Percentiles rank a stretch among this genome's conserved stretches.
Conservation (phyloP, 1,140 invertebrate genomes). For the Ceratosolen solmsi region DNA sequence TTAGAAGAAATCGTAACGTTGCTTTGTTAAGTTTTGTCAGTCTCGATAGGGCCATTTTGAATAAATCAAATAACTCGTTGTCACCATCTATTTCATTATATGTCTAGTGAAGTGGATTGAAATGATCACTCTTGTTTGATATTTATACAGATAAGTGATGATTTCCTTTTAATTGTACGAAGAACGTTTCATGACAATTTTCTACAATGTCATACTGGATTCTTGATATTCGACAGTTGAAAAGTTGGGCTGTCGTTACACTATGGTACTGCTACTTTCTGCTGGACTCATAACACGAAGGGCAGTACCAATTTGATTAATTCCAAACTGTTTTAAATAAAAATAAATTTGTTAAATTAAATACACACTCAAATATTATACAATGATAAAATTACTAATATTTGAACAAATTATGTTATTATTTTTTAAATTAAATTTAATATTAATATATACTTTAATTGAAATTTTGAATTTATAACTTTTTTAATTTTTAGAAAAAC, state of each 20-base stretch:
- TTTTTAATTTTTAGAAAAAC: no score
- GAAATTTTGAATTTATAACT: no score
- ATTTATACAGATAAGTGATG: slow-evolving; percentile 47
- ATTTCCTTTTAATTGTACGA: slow-evolving; percentile 48
- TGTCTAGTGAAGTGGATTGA: slow-evolving; percentile 42
- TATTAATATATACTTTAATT: neutral
- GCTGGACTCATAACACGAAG: slow-evolving; percentile 65
- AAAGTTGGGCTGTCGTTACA: slow-evolving; percentile 58
- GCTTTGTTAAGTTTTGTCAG: slow-evolving; percentile 43
- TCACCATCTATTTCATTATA: slow-evolving; percentile 38
- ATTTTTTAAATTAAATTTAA: neutral
- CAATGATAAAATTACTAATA: no score
- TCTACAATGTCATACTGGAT: slow-evolving; percentile 45
- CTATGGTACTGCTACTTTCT: slow-evolving; percentile 66
- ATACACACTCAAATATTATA: slow-evolving; percentile 23
- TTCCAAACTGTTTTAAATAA: slow-evolving; percentile 61
- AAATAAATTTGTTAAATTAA: slow-evolving; percentile 45
- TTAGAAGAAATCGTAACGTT: slow-evolving; percentile 48
- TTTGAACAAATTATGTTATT: no score
- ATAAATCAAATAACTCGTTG: slow-evolving; percentile 46
- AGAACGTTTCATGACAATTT: slow-evolving; percentile 46
- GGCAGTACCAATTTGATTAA: slow-evolving; percentile 62
- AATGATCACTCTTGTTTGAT: slow-evolving; percentile 42
- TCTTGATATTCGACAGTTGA: slow-evolving; percentile 44
- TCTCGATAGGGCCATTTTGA: slow-evolving; percentile 39